A percentile compares a stretch with the other conserved stretches of the same genome.
These are phyloP conservation scores for Vanacampus margaritifer DNA, from an alignment of 2,113 vertebrate species.

Conservation along the genomic window DNA sequence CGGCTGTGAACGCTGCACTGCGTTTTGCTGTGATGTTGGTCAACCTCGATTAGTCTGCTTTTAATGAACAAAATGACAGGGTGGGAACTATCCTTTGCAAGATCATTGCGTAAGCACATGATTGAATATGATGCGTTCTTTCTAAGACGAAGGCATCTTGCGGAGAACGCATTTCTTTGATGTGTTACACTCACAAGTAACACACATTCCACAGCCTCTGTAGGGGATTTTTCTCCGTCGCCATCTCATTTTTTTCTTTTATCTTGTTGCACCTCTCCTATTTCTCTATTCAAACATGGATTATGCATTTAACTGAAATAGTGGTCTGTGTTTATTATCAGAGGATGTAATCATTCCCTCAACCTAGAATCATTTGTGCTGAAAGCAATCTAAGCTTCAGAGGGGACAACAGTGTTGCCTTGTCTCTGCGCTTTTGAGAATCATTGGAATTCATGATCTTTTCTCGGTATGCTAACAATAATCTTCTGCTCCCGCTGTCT, in stretches of 20 bases:
- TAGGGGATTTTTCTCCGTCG: conserved; percentile 53
- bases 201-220: conserved; percentile 61
- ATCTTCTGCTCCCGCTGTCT: conserved; percentile 66
- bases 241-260: conserved; percentile 35
- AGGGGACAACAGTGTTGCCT: conserved; percentile 46
- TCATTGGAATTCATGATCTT: conserved; percentile 74
- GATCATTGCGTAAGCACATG: conserved; percentile 55
- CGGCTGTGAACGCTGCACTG: conserved; percentile 26
- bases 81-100: conserved; percentile 47
- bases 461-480: conserved; percentile 69
- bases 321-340: conserved; percentile 55
- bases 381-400: conserved; percentile 41
- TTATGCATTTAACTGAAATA: conserved; percentile 49
- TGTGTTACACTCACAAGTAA: conserved; percentile 63
- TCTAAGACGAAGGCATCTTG: conserved; percentile 56
- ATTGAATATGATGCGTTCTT: conserved; percentile 65
- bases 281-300: conserved; percentile 38
- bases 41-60: conserved; percentile 27
- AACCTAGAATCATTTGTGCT: conserved; percentile 46
- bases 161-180: conserved; percentile 65
- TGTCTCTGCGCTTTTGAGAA: conserved; percentile 57
- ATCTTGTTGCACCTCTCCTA: conserved; percentile 42
- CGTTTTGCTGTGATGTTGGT: conserved; percentile 19
- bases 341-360: conserved; percentile 59
- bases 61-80: conserved; percentile 53